Conservation (phyloP, 2,797 vertebrate genomes). For the Poeciliopsis paucimaculata region DNA sequence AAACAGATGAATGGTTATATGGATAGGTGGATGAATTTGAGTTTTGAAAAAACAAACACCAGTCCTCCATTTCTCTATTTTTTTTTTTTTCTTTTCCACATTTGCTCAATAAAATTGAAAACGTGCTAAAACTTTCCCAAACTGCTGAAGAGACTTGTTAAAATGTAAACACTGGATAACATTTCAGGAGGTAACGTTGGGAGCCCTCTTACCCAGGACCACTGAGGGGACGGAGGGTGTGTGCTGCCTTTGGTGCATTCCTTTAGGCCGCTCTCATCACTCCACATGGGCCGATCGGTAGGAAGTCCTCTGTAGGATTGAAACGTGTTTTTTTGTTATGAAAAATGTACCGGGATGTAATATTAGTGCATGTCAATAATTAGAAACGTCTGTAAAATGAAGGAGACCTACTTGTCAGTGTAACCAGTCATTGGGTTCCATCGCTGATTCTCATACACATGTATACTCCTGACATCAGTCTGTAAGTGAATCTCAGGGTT, state of each 20-base stretch:
- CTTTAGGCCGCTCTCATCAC: slow-evolving; percentile 88
- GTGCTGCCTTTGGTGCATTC: slow-evolving; percentile 91
- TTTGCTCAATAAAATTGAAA: not conserved
- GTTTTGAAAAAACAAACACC: not conserved
- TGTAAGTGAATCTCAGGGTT: slow-evolving; percentile 80
- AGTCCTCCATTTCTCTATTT: not conserved
- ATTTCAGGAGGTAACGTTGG: not conserved
- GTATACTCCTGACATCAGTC: slow-evolving; percentile 87
- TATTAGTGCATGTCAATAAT: too few species aligned
- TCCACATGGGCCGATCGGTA: slow-evolving; percentile 98
- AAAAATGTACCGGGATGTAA: not conserved
- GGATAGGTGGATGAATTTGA: not conserved
- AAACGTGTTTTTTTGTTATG: not conserved
- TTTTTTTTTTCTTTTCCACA: not conserved
- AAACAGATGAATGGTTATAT: not conserved
- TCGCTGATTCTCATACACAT: slow-evolving; percentile 96
- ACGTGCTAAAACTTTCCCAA: not conserved
- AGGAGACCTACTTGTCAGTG: slow-evolving; percentile 85
- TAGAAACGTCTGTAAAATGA: not conserved
- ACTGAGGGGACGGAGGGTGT: slow-evolving; percentile 90
- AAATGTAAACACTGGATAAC: not conserved
- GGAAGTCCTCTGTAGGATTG: slow-evolving; percentile 87
- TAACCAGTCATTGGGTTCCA: slow-evolving; percentile 98
- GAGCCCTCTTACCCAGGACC: slow-evolving; percentile 88
- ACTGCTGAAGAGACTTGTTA: not conserved